Percentiles rank a stretch among this genome's conserved stretches.
These are phyloP conservation scores for Drosophila leontia DNA, from an alignment of 1,140 invertebrate genomes.

Conservation along the genomic window DNA sequence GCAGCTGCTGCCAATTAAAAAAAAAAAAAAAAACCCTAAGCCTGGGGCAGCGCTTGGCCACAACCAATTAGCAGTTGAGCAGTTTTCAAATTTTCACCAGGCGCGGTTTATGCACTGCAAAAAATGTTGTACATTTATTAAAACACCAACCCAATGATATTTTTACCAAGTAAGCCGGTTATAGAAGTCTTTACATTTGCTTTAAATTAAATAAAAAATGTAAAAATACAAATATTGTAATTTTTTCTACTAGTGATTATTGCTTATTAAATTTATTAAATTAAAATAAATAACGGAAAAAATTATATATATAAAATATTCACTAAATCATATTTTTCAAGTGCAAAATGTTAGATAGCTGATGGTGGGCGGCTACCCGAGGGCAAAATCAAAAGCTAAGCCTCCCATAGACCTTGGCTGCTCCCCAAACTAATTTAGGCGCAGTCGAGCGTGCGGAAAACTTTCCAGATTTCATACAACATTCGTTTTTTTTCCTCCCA, in stretches of 20 bases:
- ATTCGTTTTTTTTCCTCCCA: constrained; percentile 2
- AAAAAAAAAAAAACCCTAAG: constrained; percentile 29
- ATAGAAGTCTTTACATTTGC: too few species aligned
- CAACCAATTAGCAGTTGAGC: constrained; percentile 78
- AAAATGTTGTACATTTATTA: neutral
- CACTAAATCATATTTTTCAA: neutral
- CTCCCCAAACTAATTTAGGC: constrained; percentile 72
- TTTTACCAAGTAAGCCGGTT: too few species aligned
- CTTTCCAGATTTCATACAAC: constrained; percentile 51
- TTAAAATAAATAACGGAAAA: neutral
- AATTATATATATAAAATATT: neutral
- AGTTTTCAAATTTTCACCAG: constrained; percentile 66
- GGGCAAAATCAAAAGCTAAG: constrained; percentile 43
- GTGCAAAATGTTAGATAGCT: neutral
- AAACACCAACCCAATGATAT: too few species aligned
- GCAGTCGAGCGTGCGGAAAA: constrained; percentile 72
- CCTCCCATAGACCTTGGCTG: constrained; percentile 47
- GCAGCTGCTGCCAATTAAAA: constrained; percentile 59
- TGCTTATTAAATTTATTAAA: neutral
- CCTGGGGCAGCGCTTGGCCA: constrained; percentile 31
- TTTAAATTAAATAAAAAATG: too few species aligned
- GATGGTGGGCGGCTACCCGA: neutral
- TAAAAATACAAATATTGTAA: too few species aligned
- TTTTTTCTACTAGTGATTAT: neutral
- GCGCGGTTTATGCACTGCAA: constrained; percentile 9